Conservation (phyloP, 1,140 invertebrate genomes). For the Listronotus bonariensis region DNA sequence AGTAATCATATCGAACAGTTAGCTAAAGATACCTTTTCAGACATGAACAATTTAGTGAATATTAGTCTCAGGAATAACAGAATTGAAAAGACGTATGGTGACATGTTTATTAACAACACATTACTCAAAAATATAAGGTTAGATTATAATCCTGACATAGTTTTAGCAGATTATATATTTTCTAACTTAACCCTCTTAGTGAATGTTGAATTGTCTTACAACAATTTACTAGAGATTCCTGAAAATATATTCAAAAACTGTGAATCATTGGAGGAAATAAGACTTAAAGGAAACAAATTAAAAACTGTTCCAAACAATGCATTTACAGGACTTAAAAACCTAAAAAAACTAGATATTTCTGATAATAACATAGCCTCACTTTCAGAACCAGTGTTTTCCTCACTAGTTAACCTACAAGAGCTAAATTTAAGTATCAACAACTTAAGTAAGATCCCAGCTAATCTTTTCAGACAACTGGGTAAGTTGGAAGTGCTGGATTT, state of each 20-base stretch:
- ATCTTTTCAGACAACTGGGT: not conserved
- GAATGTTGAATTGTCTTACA: constrained; percentile 8
- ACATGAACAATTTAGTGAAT: not conserved
- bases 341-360: constrained; percentile 21
- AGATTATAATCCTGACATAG: constrained; percentile 5
- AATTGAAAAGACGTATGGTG: constrained; percentile 1
- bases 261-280: constrained; percentile 6
- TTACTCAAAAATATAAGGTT: constrained; percentile 22
- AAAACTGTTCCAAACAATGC: not conserved
- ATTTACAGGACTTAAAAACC: constrained; percentile 7
- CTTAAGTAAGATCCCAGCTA: no score
- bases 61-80: constrained; percentile 16
- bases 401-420: constrained; percentile 7
- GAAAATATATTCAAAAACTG: constrained; percentile 17
- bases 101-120: constrained; percentile 16
- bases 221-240: constrained; percentile 4
- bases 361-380: constrained; percentile 5
- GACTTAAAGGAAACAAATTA: constrained; percentile 10
- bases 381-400: not conserved
- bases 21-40: constrained; percentile 17
- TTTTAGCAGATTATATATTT: constrained; percentile 19
- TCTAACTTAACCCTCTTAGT: constrained; percentile 10
- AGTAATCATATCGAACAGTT: constrained; percentile 20
- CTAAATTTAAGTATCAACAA: constrained; percentile 15
- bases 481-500: constrained; percentile 16